Evolutionary conservation across 2,888 invertebrate genomes (phyloP).

Genomic region (Cephus nigrinus): DNA sequence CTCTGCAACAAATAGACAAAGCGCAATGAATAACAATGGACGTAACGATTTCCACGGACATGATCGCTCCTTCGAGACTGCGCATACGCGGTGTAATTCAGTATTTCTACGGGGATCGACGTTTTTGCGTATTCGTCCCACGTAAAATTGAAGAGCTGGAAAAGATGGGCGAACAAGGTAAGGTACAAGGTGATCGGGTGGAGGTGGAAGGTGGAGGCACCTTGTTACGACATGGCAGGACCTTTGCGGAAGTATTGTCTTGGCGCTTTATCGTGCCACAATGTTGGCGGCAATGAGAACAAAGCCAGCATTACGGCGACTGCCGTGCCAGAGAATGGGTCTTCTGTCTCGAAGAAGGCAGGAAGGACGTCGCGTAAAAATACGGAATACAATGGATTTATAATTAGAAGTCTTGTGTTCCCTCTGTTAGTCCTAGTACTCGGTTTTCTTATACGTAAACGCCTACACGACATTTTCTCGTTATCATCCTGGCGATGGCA

Average conservation of each 20-base stretch:
- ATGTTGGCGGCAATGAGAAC: constrained; percentile 57
- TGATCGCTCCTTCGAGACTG: too few relatives aligned
- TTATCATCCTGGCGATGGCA: too few relatives aligned
- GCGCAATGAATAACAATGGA: too few relatives aligned
- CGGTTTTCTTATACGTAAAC: too few relatives aligned
- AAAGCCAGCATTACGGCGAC: constrained; percentile 54
- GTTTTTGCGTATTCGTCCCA: not conserved
- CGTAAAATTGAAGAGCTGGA: not conserved
- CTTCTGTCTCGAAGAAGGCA: constrained; percentile 26
- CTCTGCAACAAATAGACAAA: too few relatives aligned
- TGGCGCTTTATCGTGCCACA: constrained; percentile 58
- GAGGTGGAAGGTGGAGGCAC: constrained; percentile 34
- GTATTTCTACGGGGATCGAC: too few relatives aligned
- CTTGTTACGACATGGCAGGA: constrained; percentile 50
- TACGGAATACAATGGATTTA: constrained; percentile 55
- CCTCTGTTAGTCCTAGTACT: too few relatives aligned
- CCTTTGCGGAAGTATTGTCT: constrained; percentile 50
- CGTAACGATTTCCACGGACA: too few relatives aligned
- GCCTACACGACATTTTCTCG: too few relatives aligned
- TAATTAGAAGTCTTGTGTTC: constrained; percentile 35
- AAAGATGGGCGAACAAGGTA: too few relatives aligned
- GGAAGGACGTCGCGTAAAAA: constrained; percentile 53
- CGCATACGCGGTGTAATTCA: too few relatives aligned
- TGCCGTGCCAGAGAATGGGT: constrained; percentile 48
- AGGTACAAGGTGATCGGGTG: not conserved